Base-by-base conservation (phyloP, 2,113 vertebrate genomes). In the Baryphthengus martii region DNA sequence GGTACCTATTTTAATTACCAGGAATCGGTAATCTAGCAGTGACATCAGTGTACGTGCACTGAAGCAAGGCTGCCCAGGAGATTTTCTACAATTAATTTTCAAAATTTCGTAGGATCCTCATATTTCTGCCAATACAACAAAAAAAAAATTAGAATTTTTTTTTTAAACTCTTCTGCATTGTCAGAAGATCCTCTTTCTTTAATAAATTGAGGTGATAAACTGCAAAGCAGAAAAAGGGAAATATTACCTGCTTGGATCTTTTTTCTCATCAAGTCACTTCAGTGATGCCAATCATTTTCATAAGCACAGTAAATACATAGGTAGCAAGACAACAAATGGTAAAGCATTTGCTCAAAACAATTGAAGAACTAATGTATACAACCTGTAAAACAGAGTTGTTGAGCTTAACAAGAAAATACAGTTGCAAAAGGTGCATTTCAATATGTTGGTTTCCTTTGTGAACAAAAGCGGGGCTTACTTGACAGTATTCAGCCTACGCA, bases 331-430 rank as follows among this genome's bases (percentile, higher is more conserved):
- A 4, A 74, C 58, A 56, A 83, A 50, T 7, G 26, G 65, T 17
- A 81, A 85, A 62, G 29, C 26, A 66, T 25, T 87, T 84, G 35
- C 40, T 76, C 68, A 29, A 77, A 3, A 21, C 12, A 92, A 23
- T 13, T 49, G 49, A 70, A 76, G 35, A 72, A 63, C n/a, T 21
- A 16, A 83, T 2, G 7, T 18, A 26, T 45, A 19, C 2, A 31
- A 31, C 24, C 44, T 61, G 17, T 44, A 73, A 49, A 79, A 52
- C 6, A 47, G 26, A 88, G 17, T 37, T 52, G 58, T 21, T 44
- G 52, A 73, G 9, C 10, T 70, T 18, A 31, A n/a, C 5, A 52
- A n/a, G 61, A 25, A 49, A 44, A 18, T 11, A 3, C 0, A 2
- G 45, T 8, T 39, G 47, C 29, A 25, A 55, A 67, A 88, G 39